phyloP scores from a whole-genome alignment of 2,797 vertebrate genomes.

The Poeciliopsis turneri region DNA sequence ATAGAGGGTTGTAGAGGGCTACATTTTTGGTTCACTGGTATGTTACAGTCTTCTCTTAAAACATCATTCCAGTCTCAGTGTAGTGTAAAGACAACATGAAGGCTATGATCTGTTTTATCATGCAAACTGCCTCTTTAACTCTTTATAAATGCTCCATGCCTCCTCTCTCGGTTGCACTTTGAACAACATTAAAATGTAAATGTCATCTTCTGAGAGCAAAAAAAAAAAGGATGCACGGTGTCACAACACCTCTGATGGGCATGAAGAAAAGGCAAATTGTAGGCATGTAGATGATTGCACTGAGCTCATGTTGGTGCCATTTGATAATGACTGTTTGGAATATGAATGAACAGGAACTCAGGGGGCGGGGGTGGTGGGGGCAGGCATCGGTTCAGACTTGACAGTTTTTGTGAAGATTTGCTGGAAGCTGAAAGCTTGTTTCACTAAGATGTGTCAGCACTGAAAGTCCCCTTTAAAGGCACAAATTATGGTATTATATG shows the following conservation, averaged over 20 bases:
- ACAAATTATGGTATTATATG: conserved; percentile 13
- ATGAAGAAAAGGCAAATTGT: conserved; percentile 19
- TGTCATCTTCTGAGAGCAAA: conserved; percentile 5
- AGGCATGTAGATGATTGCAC: conserved; percentile 32
- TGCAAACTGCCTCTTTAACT: conserved; percentile 21
- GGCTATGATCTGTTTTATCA: conserved; percentile 33
- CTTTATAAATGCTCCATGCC: conserved; percentile 26
- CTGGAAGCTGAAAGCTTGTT: conserved; percentile 40
- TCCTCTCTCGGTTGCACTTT: conserved; percentile 31
- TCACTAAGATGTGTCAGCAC: conserved; percentile 24
- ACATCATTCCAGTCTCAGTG: conserved; percentile 34
- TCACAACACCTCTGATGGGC: conserved; percentile 17
- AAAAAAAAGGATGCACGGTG: conserved; percentile 4
- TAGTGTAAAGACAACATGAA: conserved; percentile 41
- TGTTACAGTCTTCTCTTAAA: conserved; percentile 50
- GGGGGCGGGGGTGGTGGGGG: conserved; percentile 14
- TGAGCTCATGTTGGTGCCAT: conserved; percentile 11
- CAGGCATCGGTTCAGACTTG: conserved; percentile 38
- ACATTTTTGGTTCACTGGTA: conserved; percentile 49
- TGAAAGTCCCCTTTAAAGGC: conserved; percentile 28
- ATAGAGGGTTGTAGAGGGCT: conserved; percentile 55
- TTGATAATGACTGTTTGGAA: conserved; percentile 46
- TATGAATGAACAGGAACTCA: conserved; percentile 34
- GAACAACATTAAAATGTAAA: conserved; percentile 41
- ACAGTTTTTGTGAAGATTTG: conserved; percentile 43